Conservation (phyloP, 2,113 vertebrate species). For the Cyprinodon variegatus region DNA sequence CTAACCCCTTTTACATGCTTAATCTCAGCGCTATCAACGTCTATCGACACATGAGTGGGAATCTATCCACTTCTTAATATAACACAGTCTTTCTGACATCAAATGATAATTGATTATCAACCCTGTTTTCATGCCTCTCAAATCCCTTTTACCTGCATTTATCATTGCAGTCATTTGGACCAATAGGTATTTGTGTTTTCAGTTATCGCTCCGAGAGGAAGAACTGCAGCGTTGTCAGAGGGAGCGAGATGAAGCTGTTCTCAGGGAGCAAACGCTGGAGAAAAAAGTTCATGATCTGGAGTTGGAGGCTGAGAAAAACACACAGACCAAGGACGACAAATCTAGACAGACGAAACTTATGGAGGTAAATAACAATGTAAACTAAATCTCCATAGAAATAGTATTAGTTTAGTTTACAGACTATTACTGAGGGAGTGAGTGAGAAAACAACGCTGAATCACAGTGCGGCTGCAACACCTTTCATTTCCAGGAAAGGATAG, state of each 20-base stretch:
- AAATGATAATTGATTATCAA: too few relatives aligned
- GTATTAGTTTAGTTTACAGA: neutral
- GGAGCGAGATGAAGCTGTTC: slow-evolving; percentile 86
- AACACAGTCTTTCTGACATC: too few relatives aligned
- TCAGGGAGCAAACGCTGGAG: slow-evolving; percentile 83
- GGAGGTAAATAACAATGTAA: slow-evolving; percentile 81
- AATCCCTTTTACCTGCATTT: too few relatives aligned
- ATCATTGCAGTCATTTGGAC: neutral
- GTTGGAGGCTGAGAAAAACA: slow-evolving; percentile 83
- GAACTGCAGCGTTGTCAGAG: slow-evolving; percentile 84
- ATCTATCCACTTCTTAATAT: too few relatives aligned
- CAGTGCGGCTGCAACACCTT: slow-evolving; percentile 10
- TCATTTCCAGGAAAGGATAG: slow-evolving; percentile 86
- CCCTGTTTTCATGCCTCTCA: too few relatives aligned
- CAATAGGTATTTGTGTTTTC: slow-evolving; percentile 23
- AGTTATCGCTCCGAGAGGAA: slow-evolving; percentile 86
- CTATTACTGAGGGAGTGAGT: too few relatives aligned
- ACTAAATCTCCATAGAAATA: neutral
- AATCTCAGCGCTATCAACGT: too few relatives aligned
- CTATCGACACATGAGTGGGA: too few relatives aligned
- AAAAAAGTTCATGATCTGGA: slow-evolving; percentile 87
- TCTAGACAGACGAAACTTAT: slow-evolving; percentile 86
- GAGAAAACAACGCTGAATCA: neutral
- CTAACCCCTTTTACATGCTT: too few relatives aligned
- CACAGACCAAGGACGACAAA: slow-evolving; percentile 85